phyloP scores from a whole-genome alignment of 1,140 invertebrate species.

The Battus philenor region DNA sequence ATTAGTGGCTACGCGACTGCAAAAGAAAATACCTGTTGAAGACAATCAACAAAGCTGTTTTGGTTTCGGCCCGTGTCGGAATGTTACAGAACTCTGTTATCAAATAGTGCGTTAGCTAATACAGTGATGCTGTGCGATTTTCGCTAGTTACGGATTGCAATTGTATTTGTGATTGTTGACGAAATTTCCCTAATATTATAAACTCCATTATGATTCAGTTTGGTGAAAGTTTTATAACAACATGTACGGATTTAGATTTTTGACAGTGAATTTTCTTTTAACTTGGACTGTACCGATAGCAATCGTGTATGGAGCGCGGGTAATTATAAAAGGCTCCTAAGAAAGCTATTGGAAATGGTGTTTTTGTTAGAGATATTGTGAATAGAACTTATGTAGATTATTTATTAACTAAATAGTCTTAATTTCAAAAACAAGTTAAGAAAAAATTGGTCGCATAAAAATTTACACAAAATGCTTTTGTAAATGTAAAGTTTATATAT shows the following conservation, averaged over 20 bases:
- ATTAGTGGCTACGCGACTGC: constrained; percentile 34
- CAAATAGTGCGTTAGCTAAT: constrained; percentile 17
- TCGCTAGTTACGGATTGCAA: not conserved
- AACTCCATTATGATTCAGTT: constrained; percentile 15
- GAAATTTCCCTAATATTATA: not conserved
- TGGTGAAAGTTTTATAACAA: constrained; percentile 12
- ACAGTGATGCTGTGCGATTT: constrained; percentile 2
- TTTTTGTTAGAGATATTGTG: not conserved
- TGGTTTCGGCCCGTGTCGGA: constrained; percentile 42
- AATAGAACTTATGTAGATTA: no score
- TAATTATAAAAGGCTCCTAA: not conserved
- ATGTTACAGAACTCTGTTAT: constrained; percentile 31
- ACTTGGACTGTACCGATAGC: constrained; percentile 2
- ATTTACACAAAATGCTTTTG: no score
- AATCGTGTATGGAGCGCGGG: not conserved
- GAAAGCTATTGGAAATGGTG: not conserved
- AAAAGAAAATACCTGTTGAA: constrained; percentile 45
- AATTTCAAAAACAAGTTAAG: not conserved
- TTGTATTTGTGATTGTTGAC: constrained; percentile 2
- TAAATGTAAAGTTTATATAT: no score
- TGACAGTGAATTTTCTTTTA: not conserved
- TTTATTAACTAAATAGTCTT: no score
- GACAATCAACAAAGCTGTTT: constrained; percentile 60
- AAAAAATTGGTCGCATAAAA: no score
- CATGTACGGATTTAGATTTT: constrained; percentile 12